These are phyloP conservation scores for Mesochorus sp. DNA, from an alignment of 2,888 invertebrate species.

Conservation along the genomic window DNA sequence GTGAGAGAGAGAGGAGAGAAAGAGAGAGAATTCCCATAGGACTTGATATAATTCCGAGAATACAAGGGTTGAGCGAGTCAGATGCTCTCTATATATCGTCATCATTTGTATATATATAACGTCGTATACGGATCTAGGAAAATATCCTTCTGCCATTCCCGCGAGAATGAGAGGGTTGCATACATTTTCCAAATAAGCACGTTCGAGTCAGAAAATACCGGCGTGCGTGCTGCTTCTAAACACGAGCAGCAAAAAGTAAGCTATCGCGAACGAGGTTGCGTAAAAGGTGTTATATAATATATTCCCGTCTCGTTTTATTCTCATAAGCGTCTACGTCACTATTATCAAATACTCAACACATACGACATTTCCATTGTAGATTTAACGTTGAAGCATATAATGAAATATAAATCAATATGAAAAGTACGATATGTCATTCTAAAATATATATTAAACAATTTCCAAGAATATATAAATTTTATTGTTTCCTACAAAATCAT, in stretches of 20 bases:
- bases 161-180: conserved; percentile 62
- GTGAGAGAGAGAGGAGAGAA: background rate
- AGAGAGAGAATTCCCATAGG: conserved; percentile 65
- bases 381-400: background rate
- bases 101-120: background rate
- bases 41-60: conserved; percentile 74
- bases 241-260: background rate
- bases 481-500: too few species aligned
- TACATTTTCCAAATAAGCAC: conserved; percentile 74
- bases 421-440: too few species aligned
- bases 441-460: too few species aligned
- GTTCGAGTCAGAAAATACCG: conserved; percentile 71
- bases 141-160: conserved; percentile 50
- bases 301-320: background rate
- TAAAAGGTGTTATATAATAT: background rate
- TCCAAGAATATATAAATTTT: too few species aligned
- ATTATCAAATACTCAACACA: background rate
- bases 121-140: conserved; percentile 52
- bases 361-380: background rate
- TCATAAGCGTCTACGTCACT: background rate
- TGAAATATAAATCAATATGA: too few species aligned
- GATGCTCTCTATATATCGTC: conserved; percentile 25
- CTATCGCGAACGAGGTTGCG: conserved; percentile 25
- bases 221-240: conserved; percentile 35
- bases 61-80: conserved; percentile 63